Base-by-base conservation (phyloP, 1,140 invertebrate genomes). In the Carcinoscorpius rotundicauda region DNA sequence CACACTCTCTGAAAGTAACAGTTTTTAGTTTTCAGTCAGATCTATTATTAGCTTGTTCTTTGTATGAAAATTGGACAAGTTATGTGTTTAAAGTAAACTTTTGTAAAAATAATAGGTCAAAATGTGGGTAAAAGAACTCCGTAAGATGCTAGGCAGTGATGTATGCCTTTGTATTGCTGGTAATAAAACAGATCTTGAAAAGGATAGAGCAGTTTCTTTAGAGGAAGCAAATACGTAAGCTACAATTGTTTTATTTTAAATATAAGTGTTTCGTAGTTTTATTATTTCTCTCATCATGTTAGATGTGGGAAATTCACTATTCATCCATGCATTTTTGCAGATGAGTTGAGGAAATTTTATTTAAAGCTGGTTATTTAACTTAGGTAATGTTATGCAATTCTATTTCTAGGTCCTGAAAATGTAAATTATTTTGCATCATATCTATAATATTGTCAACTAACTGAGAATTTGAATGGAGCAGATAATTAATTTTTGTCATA, bases 91-190 rank as follows among this genome's bases (percentile, higher is more conserved):
- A 29, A 29, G 29, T 29, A 8, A 60, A 60, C 50, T 60, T 60
- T 51, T 64, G 66, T 70, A 71, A 65, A 68, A 70, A 66, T 76
- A 81, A 62, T 71, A 93, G 90, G 90, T 96, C 0, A 96, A 98
- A 81, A 95, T 87, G 76, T 99, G 97, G 97, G 93, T 99, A 5
- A 96, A 96, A 75, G 97, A 99, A 79, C 78, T 99, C 59, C 86
- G 90, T 68, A 94, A 93, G 79, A 97, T 98, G 88, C 81, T 98
- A 9, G 96, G 95, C 5, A 86, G 87, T 72, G 89, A 97, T 70
- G 90, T 98, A 69, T 86, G 87, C 71, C 79, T 99, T 53, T 86
- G 87, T 60, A 98, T 99, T 76, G 93, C 92, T 67, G 97, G 96
- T 58, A 99, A 99, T 79, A 99, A 99, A 84, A 85, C 88, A 74